phyloP scores from a whole-genome alignment of 2,797 vertebrate species.

The Pseudomugil tenellus region DNA sequence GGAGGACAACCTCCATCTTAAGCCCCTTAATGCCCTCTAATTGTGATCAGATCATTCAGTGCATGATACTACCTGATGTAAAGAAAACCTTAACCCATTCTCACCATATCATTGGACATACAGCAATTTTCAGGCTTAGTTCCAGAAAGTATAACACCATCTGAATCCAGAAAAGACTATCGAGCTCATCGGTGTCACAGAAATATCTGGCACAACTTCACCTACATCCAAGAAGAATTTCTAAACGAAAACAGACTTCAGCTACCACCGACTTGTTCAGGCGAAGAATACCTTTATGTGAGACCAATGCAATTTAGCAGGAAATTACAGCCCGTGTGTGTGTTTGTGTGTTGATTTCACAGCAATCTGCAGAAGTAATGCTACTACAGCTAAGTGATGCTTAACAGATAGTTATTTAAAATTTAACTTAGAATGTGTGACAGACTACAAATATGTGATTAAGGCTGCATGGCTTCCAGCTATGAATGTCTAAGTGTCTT shows the following conservation, averaged over 20 bases:
- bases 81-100: not conserved
- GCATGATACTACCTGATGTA: not conserved
- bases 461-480: slow-evolving; percentile 6
- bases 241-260: not conserved
- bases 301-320: not conserved
- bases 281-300: not conserved
- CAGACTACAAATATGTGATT: slow-evolving; percentile 14
- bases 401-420: not conserved
- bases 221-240: not conserved
- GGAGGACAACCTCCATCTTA: not conserved
- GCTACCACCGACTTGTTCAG: not conserved
- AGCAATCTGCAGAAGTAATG: not conserved
- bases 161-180: not conserved
- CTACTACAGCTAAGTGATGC: not conserved
- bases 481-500: slow-evolving; percentile 18
- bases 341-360: not conserved
- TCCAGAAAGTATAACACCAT: not conserved
- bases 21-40: not conserved
- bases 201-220: not conserved
- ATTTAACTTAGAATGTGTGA: not conserved
- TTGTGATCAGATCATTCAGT: not conserved
- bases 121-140: not conserved
- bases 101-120: not conserved
- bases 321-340: not conserved
- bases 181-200: not conserved